Base-by-base conservation (phyloP, 2,888 invertebrate genomes). In the Xestia xanthographa region DNA sequence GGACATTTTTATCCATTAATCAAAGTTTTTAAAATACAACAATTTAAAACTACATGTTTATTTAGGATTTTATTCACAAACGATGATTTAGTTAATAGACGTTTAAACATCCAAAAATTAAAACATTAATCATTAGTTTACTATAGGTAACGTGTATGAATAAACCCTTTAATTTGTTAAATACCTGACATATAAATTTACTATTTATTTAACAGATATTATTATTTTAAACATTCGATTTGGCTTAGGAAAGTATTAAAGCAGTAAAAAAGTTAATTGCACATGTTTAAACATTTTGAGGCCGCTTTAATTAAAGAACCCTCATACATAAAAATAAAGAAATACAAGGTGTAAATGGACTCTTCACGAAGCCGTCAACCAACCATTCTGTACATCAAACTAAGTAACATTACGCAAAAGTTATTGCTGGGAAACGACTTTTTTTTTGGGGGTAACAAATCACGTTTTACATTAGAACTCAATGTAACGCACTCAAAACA, bases 171-270 rank as follows among this genome's bases (percentile, higher is more conserved):
- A 4, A 20, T 50, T 2, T 53, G 53, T 53, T 26, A n/a, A 53
- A n/a, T 1, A n/a, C 3, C 11, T 29, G 29, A 29, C 8, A 20
- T 34, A 34, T 34, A 22, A 38, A 38, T n/a, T 11, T 22, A 2
- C 22, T 17, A 26, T 34, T n/a, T 38, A 26, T 63, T 75, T 63
- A 17, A 17, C 41, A 26, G 14, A 50, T 48, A 48, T 45, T 45
- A 45, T n/a, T 17, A 69, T 56, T 29, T 75, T 67, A 43, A n/a
- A 17, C 26, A 67, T 56, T 68, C 65, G 0, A 48, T 63, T 56
- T 70, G 53, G 22, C 60, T 66, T 56, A 68, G 20, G 48, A 63
- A 70, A 65, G 43, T 66, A 66, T 81, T 48, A 70, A 62, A 72
- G 41, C 65, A 43, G 45, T 72, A 53, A 53, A 60, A 45, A 72